Evolutionary conservation across 2,113 vertebrate species (phyloP).

Genomic region (Ammodytes dubius): DNA sequence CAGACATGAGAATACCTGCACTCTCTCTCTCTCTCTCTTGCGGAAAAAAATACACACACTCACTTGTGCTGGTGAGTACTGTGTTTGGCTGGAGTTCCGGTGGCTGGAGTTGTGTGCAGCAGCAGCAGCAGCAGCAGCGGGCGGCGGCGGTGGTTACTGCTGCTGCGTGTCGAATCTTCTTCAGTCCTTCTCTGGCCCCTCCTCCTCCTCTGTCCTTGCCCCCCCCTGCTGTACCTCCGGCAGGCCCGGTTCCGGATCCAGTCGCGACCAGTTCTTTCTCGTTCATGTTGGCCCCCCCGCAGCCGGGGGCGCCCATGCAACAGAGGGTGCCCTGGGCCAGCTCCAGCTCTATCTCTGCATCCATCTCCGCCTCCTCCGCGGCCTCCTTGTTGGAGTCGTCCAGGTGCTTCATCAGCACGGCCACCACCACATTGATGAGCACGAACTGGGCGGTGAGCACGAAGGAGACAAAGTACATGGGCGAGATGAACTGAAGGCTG

Average conservation of each 20-base stretch:
- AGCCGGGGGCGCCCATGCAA: conserved; percentile 84
- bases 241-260: conserved; percentile 2
- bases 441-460: conserved; percentile 99
- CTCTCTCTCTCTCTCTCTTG: neutral
- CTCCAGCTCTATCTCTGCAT: conserved; percentile 97
- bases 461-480: conserved; percentile 99
- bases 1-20: neutral
- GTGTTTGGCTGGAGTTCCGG: conserved; percentile 75
- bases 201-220: conserved; percentile 59
- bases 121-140: too few species aligned
- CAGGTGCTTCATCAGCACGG: conserved; percentile 99
- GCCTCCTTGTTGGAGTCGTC: conserved; percentile 99
- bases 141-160: conserved; percentile 32
- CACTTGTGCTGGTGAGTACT: conserved; percentile 96
- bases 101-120: conserved; percentile 22
- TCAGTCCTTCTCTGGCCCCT: conserved; percentile 64
- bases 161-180: conserved; percentile 59
- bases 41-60: conserved; percentile 42
- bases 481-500: conserved; percentile 94
- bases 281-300: conserved; percentile 70
- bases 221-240: conserved; percentile 24
- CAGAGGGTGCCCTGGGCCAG: conserved; percentile 91
- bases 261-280: conserved; percentile 60
- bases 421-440: conserved; percentile 99
- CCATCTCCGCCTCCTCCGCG: conserved; percentile 98